Evolutionary conservation across 2,797 vertebrate genomes (phyloP), one percentile per base, ranked within the genome.

Genomic region (Poecilia gillii): DNA sequence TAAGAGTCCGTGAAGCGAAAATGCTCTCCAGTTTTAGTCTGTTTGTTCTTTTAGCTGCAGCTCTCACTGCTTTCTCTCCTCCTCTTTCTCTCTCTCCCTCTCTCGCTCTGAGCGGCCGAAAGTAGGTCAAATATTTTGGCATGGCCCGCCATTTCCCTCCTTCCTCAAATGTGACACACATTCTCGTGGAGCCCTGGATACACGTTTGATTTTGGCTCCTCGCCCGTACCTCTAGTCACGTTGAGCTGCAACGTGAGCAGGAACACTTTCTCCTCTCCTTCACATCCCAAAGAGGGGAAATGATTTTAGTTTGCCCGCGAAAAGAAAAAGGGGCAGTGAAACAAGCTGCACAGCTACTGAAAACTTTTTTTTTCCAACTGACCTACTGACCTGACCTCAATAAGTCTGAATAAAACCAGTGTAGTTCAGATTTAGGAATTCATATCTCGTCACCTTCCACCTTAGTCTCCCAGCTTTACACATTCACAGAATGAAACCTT

Each of bases 161-260:
- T 87, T 80, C 66, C 68, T 82, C 68, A 81, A 93, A 92, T 93
- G 89, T 95, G 94, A 95, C 95, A 93, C 84, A 94, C 87, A 92
- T 95, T 93, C 87, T 80, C 87, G 79, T 92, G 93, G 85, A 1
- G 85, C 77, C 73, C 85, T 89, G 89, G 77, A 87, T 2, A 94
- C 91, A 95, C 87, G 82, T 89, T 93, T 81, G 70, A 16, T 78
- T 76, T 83, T 91, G 94, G 94, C 85, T n/a, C 74, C 33, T 6
- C 12, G 85, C 92, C 88, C 78, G 55, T 80, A 9, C 59, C 76
- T 57, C 18, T 1, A 90, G 93, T 96, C 95, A 96, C 95, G 95
- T 96, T 96, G 94, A 84, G 4, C 3, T 91, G 89, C 94, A 94
- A 95, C 94, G 94, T 96, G 95, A 95, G 45, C 3, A 33, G 64